Base-by-base conservation (phyloP, 2,888 invertebrate genomes). In the Loripinus fragilis region DNA sequence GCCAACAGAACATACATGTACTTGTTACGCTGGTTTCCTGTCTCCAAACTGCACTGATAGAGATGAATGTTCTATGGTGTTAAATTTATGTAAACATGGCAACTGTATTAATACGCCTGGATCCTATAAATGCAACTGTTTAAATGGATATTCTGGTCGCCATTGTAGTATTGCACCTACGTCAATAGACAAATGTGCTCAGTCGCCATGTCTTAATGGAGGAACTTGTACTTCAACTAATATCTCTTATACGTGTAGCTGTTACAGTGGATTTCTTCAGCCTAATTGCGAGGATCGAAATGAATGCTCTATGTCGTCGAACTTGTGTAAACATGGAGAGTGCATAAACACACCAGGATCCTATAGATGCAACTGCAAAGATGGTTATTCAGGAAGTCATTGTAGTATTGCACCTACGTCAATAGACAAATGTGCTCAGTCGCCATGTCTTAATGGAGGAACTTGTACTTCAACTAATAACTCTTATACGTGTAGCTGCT, bases 21-120 rank as follows among this genome's bases (percentile, higher is more conserved):
- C 42, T n/a, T 74, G 74, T n/a, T 74, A 68, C 55, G n/a, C 41
- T 23, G 74, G 74, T 3, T 74, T 67, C 38, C 25, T 74, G 23
- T n/a, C 52, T n/a, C 41, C 74, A 25, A 48, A 74, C 28, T 74
- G 74, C 30, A 42, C 35, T 23, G 74, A 74, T 35, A 74, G 52
- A 38, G 41, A 74, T 17, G 65, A 65, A 65, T 65, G 65, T 35
- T 38, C 35, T 10, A n/a, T 33, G 33, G 17, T 28, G 25, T 20
- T 5, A 28, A 41, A 23, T 10, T 8, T 20, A 33, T 41, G 42
- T 45, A 20, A 48, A 25, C 42, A 66, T 35, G 73, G 73, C 2
- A 73, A 42, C 64, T 73, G 73, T 45, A 20, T 48, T 1, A 73
- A 73, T 48, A 66, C 73, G 8, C 73, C 41, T 2, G 25, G 48